phyloP scores from a whole-genome alignment of 2,113 vertebrate genomes.

The Trachemys scripta region DNA sequence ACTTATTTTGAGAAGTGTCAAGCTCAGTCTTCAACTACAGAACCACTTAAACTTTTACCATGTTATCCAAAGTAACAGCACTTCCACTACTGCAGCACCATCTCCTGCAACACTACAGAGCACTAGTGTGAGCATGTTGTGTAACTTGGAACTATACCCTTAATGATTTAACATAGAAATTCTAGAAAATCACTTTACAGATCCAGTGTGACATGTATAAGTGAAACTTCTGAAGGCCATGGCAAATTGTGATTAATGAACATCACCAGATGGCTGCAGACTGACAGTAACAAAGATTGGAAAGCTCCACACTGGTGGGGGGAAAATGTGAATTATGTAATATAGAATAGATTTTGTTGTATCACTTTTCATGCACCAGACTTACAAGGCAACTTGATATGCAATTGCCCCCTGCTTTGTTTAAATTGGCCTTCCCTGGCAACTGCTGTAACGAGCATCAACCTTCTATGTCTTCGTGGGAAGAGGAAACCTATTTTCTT shows the following conservation, averaged over 20 bases:
- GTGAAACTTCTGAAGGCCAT: not conserved
- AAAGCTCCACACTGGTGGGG: not conserved
- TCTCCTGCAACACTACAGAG: not conserved
- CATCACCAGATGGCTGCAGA: not conserved
- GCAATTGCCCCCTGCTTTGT: not conserved
- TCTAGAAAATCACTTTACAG: not conserved
- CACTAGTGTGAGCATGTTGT: fast-evolving
- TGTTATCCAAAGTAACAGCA: not conserved
- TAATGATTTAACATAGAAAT: not conserved
- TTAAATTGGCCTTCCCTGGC: not conserved
- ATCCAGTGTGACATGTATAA: fast-evolving
- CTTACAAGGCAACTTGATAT: not conserved
- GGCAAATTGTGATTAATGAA: not conserved
- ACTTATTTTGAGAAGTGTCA: fast-evolving
- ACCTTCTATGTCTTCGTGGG: not conserved
- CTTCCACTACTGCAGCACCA: not conserved
- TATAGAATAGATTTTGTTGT: too few relatives aligned
- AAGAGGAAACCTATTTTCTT: not conserved
- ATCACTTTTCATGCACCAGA: not conserved
- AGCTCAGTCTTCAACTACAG: not conserved
- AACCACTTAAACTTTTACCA: fast-evolving
- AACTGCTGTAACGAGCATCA: not conserved
- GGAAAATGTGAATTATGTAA: not conserved
- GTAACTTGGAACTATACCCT: not conserved
- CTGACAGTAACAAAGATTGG: not conserved